Evolutionary conservation across 1,140 invertebrate genomes (phyloP), one percentile per base, ranked within the genome.

Genomic region (Pantala flavescens): DNA sequence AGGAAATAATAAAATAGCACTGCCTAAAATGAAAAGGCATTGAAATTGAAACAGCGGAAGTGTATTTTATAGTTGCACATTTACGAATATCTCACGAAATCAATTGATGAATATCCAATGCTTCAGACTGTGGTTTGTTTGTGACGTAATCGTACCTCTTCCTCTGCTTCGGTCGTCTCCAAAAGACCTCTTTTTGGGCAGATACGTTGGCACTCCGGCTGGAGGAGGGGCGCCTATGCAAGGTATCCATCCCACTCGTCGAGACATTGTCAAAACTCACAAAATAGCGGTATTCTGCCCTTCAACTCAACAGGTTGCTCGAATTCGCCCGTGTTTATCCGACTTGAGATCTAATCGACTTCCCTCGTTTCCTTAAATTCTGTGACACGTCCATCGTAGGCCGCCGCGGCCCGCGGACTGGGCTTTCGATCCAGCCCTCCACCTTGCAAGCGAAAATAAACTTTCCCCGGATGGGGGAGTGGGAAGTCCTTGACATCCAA

Each of bases 241-340:
- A 23, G 81, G 81, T 14, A 82, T 80, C 81, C 80, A 81, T 43
- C 81, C 81, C 24, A 80, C 78, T 49, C 81, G 79, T 23, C 80
- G 77, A 21, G 81, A 72, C 78, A 81, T 80, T 36, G 9, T 36
- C 28, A 36, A 2, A 36, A 9, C 28, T 36, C 28, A 36, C 28
- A 36, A 36, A 36, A 36, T n/a, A n/a, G n/a, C n/a, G 9, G 28
- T 36, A 2, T 36, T 36, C 9, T 36, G n/a, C n/a, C 28, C 9
- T 36, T 36, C 28, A 36, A 36, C 28, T 36, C 28, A 36, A 36
- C 28, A 36, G 28, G 28, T 36, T 36, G 28, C 3, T 36, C 28
- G 9, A 36, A 36, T n/a, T n/a, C n/a, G n/a, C n/a, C n/a, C n/a
- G n/a, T n/a, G n/a, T n/a, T n/a, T n/a, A n/a, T n/a, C n/a, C n/a